Evolutionary conservation across 2,113 vertebrate genomes (phyloP), one percentile per base, ranked within the genome.

Genomic region (Salvelinus alpinus): DNA sequence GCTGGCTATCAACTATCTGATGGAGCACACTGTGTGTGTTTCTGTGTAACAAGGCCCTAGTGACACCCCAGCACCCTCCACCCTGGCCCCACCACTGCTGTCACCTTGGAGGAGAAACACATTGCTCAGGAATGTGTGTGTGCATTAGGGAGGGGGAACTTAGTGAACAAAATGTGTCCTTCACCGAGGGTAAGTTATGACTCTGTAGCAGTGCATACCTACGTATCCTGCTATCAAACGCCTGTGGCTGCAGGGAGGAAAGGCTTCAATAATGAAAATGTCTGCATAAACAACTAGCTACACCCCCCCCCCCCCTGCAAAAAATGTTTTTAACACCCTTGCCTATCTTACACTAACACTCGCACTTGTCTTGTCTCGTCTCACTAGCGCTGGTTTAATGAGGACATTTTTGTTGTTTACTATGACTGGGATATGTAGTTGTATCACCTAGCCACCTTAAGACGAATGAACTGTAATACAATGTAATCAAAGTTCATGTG

Each of bases 261-360:
- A 79, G 75, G 75, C 81, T 87, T 90, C 71, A 88, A 88, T 89
- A 87, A 90, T 85, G 79, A 79, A 87, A 81, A 85, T 38, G 78
- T 82, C 85, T 80, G 80, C 82, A 62, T 62, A 9, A 62, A 62
- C 59, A 62, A 22, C 59, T 62, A 62, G 59, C 59, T 60, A 60
- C 59, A 60, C 20, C 57, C 13, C 13, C 20, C 20, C n/a, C 0
- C 3, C 7, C 57, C 57, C 1, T 0, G 0, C 20, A 22, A n/a
- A 60, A 60, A 60, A 9, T 18, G 4, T 5, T 18, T 60, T 51
- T 34, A 31, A 31, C 34, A 38, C 34, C 34, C 34, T 38, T 38
- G 34, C 34, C 7, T 8, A 8, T 8, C 34, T 38, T 44, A 2
- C 38, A 57, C 54, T 20, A 57, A 18, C 54, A 44, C 38, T 44